phyloP scores from a whole-genome alignment of 2,888 invertebrate genomes.

The Ypsolopha scabrella region DNA sequence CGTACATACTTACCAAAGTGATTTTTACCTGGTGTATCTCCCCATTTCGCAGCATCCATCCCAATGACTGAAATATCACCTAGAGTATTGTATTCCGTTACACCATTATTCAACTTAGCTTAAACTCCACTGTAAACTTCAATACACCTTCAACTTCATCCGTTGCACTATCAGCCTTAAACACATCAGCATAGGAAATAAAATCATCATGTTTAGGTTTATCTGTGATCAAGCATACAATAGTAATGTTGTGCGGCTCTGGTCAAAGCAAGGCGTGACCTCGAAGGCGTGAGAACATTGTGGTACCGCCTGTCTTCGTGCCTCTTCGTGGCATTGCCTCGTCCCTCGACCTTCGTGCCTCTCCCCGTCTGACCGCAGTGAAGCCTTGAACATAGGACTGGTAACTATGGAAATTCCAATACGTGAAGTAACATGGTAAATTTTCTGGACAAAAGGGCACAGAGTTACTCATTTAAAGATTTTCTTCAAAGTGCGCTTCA shows the following conservation, averaged over 20 bases:
- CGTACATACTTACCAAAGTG: too few species aligned
- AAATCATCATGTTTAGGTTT: too few species aligned
- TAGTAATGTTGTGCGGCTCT: constrained; percentile 39
- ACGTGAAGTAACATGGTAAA: too few species aligned
- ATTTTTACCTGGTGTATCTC: too few species aligned
- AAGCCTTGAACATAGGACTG: constrained; percentile 8
- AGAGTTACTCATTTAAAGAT: too few species aligned
- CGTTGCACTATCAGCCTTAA: too few species aligned
- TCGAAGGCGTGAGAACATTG: constrained; percentile 55
- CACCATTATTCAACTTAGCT: background rate
- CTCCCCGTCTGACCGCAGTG: constrained; percentile 25
- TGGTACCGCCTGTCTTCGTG: constrained; percentile 1
- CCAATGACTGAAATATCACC: background rate
- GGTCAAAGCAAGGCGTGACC: constrained; percentile 65
- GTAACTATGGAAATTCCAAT: too few species aligned
- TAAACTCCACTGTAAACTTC: background rate
- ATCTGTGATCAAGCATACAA: background rate
- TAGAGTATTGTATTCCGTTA: background rate
- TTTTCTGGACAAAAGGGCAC: too few species aligned
- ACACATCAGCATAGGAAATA: too few species aligned
- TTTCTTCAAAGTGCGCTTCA: too few species aligned
- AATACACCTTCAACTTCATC: background rate
- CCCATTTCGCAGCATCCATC: too few species aligned
- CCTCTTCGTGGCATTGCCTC: constrained; percentile 19
- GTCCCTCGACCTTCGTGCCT: constrained; percentile 17